These are phyloP conservation scores for Otus sunia DNA, from an alignment of 2,113 vertebrate species.

Conservation along the genomic window DNA sequence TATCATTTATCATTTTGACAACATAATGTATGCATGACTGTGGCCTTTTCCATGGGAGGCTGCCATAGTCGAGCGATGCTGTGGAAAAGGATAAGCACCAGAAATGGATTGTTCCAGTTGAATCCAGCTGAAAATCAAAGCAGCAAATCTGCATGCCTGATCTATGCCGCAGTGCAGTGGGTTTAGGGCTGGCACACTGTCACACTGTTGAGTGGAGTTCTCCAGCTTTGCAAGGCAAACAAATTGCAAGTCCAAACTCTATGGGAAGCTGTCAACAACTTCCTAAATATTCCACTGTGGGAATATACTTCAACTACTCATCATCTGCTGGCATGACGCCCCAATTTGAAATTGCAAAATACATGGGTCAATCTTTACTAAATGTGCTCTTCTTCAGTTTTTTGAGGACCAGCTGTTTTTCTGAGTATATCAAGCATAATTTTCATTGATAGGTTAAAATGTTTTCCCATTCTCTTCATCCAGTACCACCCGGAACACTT, in stretches of 20 bases:
- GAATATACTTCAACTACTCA: neutral
- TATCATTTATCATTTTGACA: neutral
- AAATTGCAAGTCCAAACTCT: neutral
- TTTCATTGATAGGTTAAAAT: neutral
- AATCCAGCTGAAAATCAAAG: neutral
- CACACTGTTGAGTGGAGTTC: neutral
- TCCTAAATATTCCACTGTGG: neutral
- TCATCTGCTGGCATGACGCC: neutral
- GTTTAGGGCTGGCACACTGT: neutral
- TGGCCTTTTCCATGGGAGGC: neutral
- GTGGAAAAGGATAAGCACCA: neutral
- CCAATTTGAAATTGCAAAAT: neutral
- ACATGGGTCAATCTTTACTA: neutral
- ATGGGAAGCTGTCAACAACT: neutral
- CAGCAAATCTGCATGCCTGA: fast-evolving
- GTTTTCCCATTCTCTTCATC: neutral
- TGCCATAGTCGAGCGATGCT: neutral
- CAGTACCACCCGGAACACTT: neutral
- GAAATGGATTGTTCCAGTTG: neutral
- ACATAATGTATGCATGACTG: no score
- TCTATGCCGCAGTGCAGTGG: neutral
- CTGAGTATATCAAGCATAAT: neutral
- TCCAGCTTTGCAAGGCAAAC: neutral
- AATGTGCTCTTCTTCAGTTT: neutral
- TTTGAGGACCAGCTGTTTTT: neutral